Conservation (phyloP, 2,888 invertebrate species). For the Caenorhabditis panamensis region DNA sequence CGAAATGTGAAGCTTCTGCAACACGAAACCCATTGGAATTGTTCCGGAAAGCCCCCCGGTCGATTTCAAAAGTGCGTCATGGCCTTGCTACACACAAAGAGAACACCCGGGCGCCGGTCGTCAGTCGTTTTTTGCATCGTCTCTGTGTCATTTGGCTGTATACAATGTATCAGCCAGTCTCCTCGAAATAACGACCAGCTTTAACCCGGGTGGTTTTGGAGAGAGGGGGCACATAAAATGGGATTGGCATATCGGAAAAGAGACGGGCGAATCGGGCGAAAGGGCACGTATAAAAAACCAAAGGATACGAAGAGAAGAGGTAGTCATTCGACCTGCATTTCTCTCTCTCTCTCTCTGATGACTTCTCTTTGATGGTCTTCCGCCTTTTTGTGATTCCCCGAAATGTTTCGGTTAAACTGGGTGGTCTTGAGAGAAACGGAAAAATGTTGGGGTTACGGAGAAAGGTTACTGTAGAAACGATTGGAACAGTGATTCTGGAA, state of each 20-base stretch:
- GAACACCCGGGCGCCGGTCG: slow-evolving; percentile 2
- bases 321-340: background rate
- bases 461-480: too few species aligned
- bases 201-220: slow-evolving; percentile 10
- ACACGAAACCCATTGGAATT: too few species aligned
- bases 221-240: slow-evolving; percentile 18
- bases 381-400: background rate
- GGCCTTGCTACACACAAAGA: slow-evolving; percentile 6
- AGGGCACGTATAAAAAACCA: background rate
- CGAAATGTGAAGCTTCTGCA: too few species aligned
- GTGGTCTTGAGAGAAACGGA: too few species aligned
- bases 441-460: too few species aligned
- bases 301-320: background rate
- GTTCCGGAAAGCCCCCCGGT: background rate
- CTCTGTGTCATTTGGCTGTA: background rate
- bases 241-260: slow-evolving; percentile 3
- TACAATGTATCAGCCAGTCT: background rate
- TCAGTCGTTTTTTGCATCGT: slow-evolving; percentile 18
- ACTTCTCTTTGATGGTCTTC: background rate
- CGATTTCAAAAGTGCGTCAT: background rate
- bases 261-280: background rate
- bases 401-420: too few species aligned
- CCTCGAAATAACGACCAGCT: slow-evolving; percentile 21
- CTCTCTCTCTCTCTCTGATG: background rate
- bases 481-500: too few species aligned